phyloP scores from a whole-genome alignment of 2,888 invertebrate species.

The Drosophila falleni region DNA sequence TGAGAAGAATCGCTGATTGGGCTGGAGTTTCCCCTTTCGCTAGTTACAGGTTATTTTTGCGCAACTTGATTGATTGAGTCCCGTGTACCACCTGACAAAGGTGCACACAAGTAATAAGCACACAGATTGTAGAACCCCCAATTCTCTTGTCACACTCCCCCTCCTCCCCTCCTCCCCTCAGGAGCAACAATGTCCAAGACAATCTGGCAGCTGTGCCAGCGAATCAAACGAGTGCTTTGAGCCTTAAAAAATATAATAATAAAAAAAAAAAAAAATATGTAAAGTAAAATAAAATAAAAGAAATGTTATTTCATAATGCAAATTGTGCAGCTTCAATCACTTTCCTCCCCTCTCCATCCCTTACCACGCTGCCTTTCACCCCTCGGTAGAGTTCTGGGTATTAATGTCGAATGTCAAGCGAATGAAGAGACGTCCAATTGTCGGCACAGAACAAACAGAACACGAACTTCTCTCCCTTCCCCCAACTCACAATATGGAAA shows the following conservation, averaged over 20 bases:
- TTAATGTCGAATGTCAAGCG: conserved; percentile 82
- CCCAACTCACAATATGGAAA: conserved; percentile 62
- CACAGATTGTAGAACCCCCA: background rate
- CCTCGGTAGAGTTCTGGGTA: conserved; percentile 42
- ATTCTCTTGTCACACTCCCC: background rate
- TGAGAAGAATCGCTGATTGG: conserved; percentile 35
- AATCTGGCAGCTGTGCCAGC: conserved; percentile 30
- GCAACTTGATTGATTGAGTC: conserved; percentile 51
- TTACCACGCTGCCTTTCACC: background rate
- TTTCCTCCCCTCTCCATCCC: background rate
- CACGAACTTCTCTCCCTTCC: background rate
- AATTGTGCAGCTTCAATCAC: conserved; percentile 58
- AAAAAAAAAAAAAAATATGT: conserved; percentile 19
- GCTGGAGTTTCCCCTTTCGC: conserved; percentile 35
- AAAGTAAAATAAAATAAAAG: conserved; percentile 42
- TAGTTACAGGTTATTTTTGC: conserved; percentile 7
- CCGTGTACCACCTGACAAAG: conserved; percentile 38
- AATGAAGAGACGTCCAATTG: conserved; percentile 70
- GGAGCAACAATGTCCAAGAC: conserved; percentile 26
- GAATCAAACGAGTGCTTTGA: conserved; percentile 67
- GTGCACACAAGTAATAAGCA: conserved; percentile 31
- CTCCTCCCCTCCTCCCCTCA: no score
- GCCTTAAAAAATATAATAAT: conserved; percentile 25
- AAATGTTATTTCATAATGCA: conserved; percentile 79
- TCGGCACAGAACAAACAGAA: conserved; percentile 10